Evolutionary conservation across 2,113 vertebrate species (phyloP), one percentile per base, ranked within the genome.

Genomic region (Notechis scutatus): DNA sequence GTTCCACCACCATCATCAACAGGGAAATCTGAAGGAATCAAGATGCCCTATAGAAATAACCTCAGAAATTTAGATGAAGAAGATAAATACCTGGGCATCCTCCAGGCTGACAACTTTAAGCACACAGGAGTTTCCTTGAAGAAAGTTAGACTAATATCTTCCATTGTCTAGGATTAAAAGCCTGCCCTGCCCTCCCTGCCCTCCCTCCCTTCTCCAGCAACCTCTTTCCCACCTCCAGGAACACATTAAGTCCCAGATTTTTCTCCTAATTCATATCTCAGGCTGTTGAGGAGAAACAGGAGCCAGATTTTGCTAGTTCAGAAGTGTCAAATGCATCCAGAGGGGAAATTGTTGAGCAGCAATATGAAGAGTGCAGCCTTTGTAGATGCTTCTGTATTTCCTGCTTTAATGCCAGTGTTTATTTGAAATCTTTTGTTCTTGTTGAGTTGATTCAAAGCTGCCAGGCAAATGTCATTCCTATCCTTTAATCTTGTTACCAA

Each of bases 401-500:
- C 89, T 57, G 45, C 69, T 92, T 89, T 55, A 57, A 45, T 85
- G 52, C 42, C 42, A 12, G 23, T 21, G 88, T 45, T 85, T 45
- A 89, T 57, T 85, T 89, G 50, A 92, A 47, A 81, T 42, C 10
- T 92, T 64, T 45, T 45, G 39, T 87, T 87, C 86, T 42, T 45
- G 54, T 56, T 59, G 88, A 42, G 42, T 87, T 54, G 57, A 42
- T 61, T 64, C 86, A 92, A 54, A 42, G 45, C 88, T 92, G 64
- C 64, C 39, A 47, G 55, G 64, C 69, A 92, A 90, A 90, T 54
- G 42, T 81, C 92, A 92, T 34, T 45, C 88, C 69, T 85, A 45
- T 92, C 5, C 42, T 59, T 29, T 57, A 92, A 90, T 85, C 88
- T 90, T 54, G 11, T 85, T 90, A 59, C 85, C 14, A 29, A 92